phyloP scores from a whole-genome alignment of 2,888 invertebrate genomes.

The Arge pagana region DNA sequence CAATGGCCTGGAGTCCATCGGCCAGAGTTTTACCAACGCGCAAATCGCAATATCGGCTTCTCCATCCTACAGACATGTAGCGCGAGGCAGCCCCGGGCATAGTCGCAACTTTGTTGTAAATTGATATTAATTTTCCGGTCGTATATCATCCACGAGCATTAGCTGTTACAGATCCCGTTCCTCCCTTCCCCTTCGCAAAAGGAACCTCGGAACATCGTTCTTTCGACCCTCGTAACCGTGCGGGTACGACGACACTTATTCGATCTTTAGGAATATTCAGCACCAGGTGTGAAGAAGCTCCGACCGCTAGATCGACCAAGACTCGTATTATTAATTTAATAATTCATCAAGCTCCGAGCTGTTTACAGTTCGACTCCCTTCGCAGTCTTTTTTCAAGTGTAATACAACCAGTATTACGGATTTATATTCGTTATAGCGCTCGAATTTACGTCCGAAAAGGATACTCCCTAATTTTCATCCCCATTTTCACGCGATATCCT shows the following conservation, averaged over 20 bases:
- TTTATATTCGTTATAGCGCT: too few relatives aligned
- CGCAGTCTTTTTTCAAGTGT: too few relatives aligned
- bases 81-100: constrained; percentile 9
- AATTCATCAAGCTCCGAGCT: too few relatives aligned
- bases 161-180: constrained; percentile 5
- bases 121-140: constrained; percentile 26
- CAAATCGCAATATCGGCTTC: constrained; percentile 9
- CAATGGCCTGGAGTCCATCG: not conserved
- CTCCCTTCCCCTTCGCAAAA: not conserved
- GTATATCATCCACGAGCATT: constrained; percentile 13
- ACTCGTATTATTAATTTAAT: constrained; percentile 7
- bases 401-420: too few relatives aligned
- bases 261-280: constrained; percentile 16
- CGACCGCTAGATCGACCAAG: not conserved
- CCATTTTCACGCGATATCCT: too few relatives aligned
- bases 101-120: constrained; percentile 23
- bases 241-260: constrained; percentile 12
- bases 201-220: constrained; percentile 15
- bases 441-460: too few relatives aligned
- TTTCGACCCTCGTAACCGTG: not conserved
- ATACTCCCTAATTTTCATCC: too few relatives aligned
- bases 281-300: not conserved
- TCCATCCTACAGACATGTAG: constrained; percentile 9
- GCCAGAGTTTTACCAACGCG: not conserved
- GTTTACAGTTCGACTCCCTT: too few relatives aligned